A percentile compares a stretch with the other conserved stretches of the same genome.
These are phyloP conservation scores for Melopsittacus undulatus DNA, from an alignment of 2,797 vertebrate genomes.

Conservation along the genomic window DNA sequence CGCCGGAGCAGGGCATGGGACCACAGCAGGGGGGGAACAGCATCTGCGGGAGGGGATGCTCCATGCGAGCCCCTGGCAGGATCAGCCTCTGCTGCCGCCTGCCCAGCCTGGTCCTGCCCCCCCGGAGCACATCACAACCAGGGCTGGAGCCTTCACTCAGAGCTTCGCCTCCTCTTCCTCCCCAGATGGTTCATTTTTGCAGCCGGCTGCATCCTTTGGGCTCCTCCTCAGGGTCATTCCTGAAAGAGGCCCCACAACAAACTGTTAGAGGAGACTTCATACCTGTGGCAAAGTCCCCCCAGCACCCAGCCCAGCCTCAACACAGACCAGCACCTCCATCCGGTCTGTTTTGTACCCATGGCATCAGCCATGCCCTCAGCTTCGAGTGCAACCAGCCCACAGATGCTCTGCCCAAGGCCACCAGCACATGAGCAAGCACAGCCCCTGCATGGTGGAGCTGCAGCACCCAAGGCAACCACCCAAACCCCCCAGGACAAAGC, in stretches of 20 bases:
- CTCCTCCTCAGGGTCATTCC: constrained; percentile 17
- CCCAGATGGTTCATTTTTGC: not conserved
- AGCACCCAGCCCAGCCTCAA: not conserved
- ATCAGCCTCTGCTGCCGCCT: not conserved
- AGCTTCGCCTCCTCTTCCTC: not conserved
- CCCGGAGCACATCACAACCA: not conserved
- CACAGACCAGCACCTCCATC: fast-evolving
- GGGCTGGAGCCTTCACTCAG: not conserved
- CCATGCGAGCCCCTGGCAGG: not conserved
- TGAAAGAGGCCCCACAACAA: not conserved
- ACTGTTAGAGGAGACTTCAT: not conserved
- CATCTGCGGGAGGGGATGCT: not conserved
- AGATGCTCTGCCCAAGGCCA: not conserved
- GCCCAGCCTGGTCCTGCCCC: not conserved
- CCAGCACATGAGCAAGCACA: not conserved
- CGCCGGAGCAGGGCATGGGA: not conserved
- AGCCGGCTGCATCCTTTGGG: not conserved
- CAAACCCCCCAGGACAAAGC: not conserved
- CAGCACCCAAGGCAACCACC: not conserved
- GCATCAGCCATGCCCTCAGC: fast-evolving
- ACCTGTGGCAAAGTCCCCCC: not conserved
- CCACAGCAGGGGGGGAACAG: not conserved
- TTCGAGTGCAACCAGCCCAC: not conserved
- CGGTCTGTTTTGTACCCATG: fast-evolving
- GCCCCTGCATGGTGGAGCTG: not conserved